phyloP scores from a whole-genome alignment of 1,140 invertebrate species.

The Adelges cooleyi region DNA sequence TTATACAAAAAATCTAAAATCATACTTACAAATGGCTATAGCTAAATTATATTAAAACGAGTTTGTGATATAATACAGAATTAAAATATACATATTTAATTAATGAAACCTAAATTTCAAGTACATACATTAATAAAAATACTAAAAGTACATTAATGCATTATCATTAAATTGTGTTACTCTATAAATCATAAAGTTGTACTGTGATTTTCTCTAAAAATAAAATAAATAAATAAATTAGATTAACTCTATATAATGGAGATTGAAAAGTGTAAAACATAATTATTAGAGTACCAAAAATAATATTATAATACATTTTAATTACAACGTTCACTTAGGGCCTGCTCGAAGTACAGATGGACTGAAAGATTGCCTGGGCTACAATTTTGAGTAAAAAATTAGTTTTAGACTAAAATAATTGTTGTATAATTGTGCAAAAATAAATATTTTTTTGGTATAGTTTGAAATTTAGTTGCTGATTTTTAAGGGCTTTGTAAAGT shows the following conservation, averaged over 20 bases:
- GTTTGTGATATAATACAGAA: not conserved
- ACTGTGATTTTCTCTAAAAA: constrained; percentile 23
- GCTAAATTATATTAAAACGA: not conserved
- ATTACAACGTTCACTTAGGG: not conserved
- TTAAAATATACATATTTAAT: not conserved
- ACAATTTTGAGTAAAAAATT: not conserved
- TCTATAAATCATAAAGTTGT: constrained; percentile 3
- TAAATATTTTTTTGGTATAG: no score
- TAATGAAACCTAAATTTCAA: not conserved
- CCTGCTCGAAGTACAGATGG: not conserved
- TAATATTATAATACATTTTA: not conserved
- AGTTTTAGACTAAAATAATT: no score
- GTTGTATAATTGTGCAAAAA: no score
- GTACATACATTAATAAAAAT: not conserved
- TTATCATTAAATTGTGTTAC: not conserved
- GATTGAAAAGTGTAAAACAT: not conserved
- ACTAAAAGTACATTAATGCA: not conserved
- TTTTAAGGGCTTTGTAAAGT: no score
- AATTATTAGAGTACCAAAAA: not conserved
- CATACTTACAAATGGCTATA: not conserved
- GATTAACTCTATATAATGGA: not conserved
- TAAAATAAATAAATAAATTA: not conserved
- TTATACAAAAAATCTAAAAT: not conserved
- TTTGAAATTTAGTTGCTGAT: no score
- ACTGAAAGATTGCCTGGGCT: not conserved